A percentile compares a stretch with the other conserved stretches of the same genome.
Evolutionary conservation across 2,113 vertebrate species (phyloP).

Genomic region (Amazona vittata): DNA sequence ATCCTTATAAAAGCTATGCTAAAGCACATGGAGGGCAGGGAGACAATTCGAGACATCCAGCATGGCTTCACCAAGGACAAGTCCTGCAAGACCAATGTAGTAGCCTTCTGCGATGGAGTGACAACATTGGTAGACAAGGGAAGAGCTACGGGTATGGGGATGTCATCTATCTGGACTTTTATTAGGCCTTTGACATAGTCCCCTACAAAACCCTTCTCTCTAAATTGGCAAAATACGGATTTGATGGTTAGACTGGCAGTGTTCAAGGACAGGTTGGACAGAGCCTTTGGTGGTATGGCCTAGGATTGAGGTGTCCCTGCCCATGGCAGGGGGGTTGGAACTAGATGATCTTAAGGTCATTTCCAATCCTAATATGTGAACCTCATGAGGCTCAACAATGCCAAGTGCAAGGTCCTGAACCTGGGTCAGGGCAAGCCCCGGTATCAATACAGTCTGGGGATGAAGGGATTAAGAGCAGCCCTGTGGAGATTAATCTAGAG

Average conservation of each 20-base stretch:
- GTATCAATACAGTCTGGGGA: not conserved
- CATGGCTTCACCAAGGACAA: not conserved
- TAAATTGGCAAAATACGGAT: not conserved
- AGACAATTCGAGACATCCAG: fast-evolving
- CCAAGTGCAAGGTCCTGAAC: not conserved
- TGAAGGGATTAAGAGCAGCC: not conserved
- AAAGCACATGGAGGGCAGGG: not conserved
- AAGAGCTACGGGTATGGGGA: not conserved
- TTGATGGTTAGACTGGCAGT: not conserved
- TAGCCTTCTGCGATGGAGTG: not conserved
- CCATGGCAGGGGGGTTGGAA: not conserved
- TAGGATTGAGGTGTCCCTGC: not conserved
- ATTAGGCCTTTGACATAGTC: not conserved
- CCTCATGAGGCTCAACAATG: not conserved
- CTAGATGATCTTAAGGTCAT: not conserved
- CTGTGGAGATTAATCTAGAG: not conserved
- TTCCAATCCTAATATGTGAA: not conserved
- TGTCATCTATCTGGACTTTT: not conserved
- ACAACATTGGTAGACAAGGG: not conserved
- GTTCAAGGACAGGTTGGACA: not conserved
- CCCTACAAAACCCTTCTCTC: not conserved
- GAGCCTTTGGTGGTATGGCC: not conserved
- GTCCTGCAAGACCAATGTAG: not conserved
- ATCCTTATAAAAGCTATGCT: not conserved
- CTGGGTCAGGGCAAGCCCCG: not conserved